These are phyloP conservation scores for Suricata suricatta DNA, from an alignment of 2,113 vertebrate species.

Conservation along the genomic window DNA sequence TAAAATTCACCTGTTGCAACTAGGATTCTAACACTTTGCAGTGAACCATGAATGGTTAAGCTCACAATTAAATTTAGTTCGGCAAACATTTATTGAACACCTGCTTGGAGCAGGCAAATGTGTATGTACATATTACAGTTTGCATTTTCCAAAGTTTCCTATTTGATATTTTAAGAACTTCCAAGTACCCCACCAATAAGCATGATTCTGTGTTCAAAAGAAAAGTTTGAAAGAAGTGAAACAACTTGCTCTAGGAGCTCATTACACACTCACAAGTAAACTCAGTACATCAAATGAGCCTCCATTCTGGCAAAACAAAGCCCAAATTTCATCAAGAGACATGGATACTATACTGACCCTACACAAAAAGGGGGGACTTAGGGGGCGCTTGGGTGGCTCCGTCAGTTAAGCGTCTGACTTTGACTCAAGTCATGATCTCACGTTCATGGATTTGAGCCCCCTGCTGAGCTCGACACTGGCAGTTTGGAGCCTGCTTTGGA, in stretches of 20 bases:
- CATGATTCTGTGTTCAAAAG: neutral
- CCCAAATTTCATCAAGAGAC: neutral
- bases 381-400: too few relatives aligned
- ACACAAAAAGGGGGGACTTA: neutral
- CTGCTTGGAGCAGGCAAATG: neutral
- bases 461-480: too few relatives aligned
- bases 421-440: too few relatives aligned
- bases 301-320: slow-evolving; percentile 19
- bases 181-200: neutral
- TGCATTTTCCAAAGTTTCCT: neutral
- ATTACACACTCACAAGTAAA: slow-evolving; percentile 16
- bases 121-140: neutral
- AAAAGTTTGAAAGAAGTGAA: slow-evolving; percentile 15
- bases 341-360: neutral
- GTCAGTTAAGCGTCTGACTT: too few relatives aligned
- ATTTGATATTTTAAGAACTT: neutral
- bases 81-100: neutral
- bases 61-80: neutral
- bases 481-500: too few relatives aligned
- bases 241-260: neutral
- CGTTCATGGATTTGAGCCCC: too few relatives aligned
- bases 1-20: neutral
- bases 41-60: neutral
- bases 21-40: neutral
- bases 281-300: neutral